phyloP scores from a whole-genome alignment of 2,113 vertebrate genomes.

The Ibidorhyncha struthersii region DNA sequence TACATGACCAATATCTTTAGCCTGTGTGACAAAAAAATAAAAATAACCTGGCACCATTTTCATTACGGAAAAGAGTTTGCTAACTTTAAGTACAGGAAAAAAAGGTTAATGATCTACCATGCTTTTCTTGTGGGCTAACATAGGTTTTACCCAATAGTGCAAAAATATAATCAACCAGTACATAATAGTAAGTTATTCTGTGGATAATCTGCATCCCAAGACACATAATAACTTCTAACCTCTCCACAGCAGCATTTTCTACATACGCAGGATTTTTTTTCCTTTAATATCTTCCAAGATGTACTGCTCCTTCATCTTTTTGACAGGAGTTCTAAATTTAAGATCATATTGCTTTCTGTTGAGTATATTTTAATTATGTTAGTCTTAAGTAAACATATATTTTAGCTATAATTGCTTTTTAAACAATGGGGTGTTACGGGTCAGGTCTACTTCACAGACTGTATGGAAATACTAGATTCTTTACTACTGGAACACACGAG shows the following conservation, averaged over 20 bases:
- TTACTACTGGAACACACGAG: neutral
- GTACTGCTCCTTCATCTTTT: neutral
- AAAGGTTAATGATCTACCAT: neutral
- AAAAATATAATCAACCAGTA: neutral
- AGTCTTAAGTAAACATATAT: neutral
- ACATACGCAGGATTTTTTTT: neutral
- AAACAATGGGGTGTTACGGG: neutral
- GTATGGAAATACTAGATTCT: neutral
- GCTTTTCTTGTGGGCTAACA: neutral
- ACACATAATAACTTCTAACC: neutral
- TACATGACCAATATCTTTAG: neutral
- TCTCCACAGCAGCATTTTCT: neutral
- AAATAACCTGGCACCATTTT: neutral
- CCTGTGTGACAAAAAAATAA: neutral
- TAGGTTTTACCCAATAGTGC: neutral
- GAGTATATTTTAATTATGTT: neutral
- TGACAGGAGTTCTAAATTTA: neutral
- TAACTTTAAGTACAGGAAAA: neutral
- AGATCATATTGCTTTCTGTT: neutral
- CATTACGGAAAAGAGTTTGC: neutral
- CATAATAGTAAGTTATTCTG: rapidly evolving
- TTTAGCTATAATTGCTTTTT: neutral
- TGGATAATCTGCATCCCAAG: neutral
- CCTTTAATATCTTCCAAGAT: neutral
- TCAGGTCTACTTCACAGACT: neutral